These are phyloP conservation scores for Nycticorax nycticorax DNA, from an alignment of 2,113 vertebrate species.

Conservation along the genomic window DNA sequence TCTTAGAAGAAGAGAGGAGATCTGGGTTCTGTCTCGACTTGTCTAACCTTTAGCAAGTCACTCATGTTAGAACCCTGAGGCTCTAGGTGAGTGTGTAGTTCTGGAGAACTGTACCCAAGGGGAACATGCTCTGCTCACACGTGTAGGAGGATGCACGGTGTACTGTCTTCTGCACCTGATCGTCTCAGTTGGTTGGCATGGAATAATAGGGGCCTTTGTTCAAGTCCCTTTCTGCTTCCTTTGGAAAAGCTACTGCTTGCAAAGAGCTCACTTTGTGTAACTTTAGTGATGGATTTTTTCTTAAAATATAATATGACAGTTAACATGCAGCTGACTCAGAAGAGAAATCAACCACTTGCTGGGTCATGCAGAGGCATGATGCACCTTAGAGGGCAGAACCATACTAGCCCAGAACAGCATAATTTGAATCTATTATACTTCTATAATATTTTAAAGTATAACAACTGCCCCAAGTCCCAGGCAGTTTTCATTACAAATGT, in stretches of 20 bases:
- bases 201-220: neutral
- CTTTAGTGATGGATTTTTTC: neutral
- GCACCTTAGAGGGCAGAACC: neutral
- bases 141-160: neutral
- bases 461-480: neutral
- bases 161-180: neutral
- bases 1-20: neutral
- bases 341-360: neutral
- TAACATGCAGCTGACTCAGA: neutral
- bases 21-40: neutral
- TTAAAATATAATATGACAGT: neutral
- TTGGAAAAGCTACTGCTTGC: neutral
- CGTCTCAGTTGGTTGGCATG: neutral
- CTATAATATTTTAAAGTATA: neutral
- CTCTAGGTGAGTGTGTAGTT: neutral
- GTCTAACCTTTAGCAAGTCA: neutral
- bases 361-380: neutral
- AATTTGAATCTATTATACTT: neutral
- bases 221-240: neutral
- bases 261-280: neutral
- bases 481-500: neutral
- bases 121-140: neutral
- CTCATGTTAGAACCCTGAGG: neutral
- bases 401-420: neutral
- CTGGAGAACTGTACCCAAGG: neutral